Percentiles rank a stretch among this genome's conserved stretches.
phyloP scores from a whole-genome alignment of 2,113 vertebrate genomes.

The Atlantisia rogersi region DNA sequence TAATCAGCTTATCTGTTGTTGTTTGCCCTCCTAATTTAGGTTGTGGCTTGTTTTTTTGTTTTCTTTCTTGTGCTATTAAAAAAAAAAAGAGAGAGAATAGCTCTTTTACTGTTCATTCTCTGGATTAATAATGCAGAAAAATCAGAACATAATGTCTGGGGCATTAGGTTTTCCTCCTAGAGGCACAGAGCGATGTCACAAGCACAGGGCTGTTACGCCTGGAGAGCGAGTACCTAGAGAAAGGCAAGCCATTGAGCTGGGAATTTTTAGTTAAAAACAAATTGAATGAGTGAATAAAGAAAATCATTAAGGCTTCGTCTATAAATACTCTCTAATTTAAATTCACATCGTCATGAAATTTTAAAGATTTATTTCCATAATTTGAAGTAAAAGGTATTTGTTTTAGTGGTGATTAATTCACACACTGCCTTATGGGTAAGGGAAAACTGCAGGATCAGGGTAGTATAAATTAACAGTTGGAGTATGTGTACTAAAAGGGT shows the following conservation, averaged over 20 bases:
- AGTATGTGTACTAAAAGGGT: background rate
- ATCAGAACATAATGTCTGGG: background rate
- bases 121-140: background rate
- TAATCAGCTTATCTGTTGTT: background rate
- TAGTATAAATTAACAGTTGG: background rate
- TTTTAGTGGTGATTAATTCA: constrained; percentile 41
- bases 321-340: constrained; percentile 32
- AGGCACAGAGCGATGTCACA: background rate
- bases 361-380: constrained; percentile 55
- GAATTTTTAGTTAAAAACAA: constrained; percentile 31
- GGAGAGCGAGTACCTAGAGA: background rate
- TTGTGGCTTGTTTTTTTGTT: background rate
- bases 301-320: constrained; percentile 24
- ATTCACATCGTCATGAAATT: constrained; percentile 19
- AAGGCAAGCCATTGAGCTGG: background rate
- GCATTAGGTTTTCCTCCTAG: background rate
- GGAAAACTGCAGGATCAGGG: constrained; percentile 13
- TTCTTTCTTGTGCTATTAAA: background rate
- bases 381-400: constrained; percentile 43
- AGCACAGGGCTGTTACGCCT: background rate
- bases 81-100: background rate
- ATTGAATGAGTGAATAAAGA: constrained; percentile 17
- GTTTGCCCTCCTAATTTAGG: background rate
- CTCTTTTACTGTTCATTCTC: background rate
- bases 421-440: constrained; percentile 17